Evolutionary conservation across 2,888 invertebrate genomes (phyloP).

Genomic region (Chrysina gloriosa): DNA sequence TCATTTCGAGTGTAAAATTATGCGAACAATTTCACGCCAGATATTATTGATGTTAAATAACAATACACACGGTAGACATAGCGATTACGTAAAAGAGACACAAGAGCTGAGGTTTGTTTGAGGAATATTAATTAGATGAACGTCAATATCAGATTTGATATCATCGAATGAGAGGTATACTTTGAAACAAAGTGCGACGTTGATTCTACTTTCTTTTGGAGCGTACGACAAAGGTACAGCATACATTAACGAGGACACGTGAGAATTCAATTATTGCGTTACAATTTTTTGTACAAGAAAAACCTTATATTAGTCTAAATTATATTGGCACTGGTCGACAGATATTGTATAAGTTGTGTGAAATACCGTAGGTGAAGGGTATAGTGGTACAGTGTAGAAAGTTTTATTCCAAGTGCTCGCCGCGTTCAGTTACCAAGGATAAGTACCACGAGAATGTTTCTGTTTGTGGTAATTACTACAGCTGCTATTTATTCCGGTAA

Average conservation of each 20-base stretch:
- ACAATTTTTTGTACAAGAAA: neutral
- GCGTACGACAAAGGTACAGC: neutral
- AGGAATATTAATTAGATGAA: conserved; percentile 25
- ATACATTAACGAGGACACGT: neutral
- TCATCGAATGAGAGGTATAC: neutral
- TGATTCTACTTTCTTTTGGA: neutral
- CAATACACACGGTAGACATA: conserved; percentile 14
- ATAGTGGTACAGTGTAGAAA: conserved; percentile 56
- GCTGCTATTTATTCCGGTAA: conserved; percentile 52
- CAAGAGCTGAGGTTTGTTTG: neutral
- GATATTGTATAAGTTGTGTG: conserved; percentile 43
- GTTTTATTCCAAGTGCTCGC: conserved; percentile 54
- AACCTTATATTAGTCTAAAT: conserved; percentile 13
- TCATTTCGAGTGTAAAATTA: neutral
- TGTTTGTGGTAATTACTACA: conserved; percentile 55
- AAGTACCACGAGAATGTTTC: conserved; percentile 61
- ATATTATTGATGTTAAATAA: conserved; percentile 12
- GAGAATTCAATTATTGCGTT: neutral
- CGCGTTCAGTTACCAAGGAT: conserved; percentile 60
- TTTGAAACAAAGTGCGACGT: conserved; percentile 10
- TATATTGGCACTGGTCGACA: conserved; percentile 20
- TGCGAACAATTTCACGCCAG: conserved; percentile 11
- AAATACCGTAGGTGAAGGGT: conserved; percentile 57
- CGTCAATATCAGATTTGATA: conserved; percentile 24
- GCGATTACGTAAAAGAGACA: conserved; percentile 18